These are phyloP conservation scores for Hiodon alosoides DNA, from an alignment of 2,113 vertebrate genomes.

Conservation along the genomic window DNA sequence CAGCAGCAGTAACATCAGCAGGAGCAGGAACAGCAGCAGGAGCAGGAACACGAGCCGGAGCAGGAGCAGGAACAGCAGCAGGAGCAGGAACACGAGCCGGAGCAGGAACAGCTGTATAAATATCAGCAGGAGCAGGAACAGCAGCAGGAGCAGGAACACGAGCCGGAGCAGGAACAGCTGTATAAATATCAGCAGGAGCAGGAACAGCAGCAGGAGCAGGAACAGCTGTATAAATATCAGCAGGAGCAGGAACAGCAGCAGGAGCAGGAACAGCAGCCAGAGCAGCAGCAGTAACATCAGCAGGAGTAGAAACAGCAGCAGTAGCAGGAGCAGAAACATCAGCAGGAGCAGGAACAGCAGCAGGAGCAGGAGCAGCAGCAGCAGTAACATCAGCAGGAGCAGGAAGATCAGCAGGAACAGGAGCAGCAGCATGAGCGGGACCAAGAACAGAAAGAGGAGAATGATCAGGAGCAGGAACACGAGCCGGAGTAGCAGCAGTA, in stretches of 20 bases:
- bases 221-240: background rate
- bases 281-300: background rate
- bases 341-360: background rate
- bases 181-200: background rate
- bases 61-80: background rate
- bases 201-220: background rate
- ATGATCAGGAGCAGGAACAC: background rate
- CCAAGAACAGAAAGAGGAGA: no score
- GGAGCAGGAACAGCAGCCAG: background rate
- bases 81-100: background rate
- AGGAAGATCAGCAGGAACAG: background rate
- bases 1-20: no score
- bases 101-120: background rate
- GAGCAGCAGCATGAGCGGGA: background rate
- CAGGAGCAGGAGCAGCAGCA: background rate
- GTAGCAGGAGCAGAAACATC: background rate
- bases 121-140: background rate
- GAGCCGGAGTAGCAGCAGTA: background rate
- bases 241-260: background rate
- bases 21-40: no score
- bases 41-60: background rate
- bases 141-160: background rate
- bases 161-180: background rate
- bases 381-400: background rate
- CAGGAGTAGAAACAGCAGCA: background rate